These are phyloP conservation scores for Crocodylus rhombifer DNA, from an alignment of 2,797 vertebrate genomes.

Conservation along the genomic window DNA sequence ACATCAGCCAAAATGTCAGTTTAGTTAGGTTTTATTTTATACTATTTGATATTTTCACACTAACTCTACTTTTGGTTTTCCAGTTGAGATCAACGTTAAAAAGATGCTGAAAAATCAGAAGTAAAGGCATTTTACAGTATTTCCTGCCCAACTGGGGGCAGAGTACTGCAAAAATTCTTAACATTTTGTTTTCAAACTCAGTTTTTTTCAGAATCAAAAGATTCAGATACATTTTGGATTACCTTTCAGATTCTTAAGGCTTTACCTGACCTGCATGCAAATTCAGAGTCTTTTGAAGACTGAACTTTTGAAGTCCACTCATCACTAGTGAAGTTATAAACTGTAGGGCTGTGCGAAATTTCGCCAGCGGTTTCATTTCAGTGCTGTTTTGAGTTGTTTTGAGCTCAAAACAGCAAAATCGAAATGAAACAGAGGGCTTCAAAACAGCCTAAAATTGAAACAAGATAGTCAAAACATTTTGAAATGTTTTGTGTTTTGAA, in stretches of 20 bases:
- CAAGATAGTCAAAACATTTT: no score
- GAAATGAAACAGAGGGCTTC: no score
- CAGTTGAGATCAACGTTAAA: not conserved
- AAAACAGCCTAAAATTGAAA: no score
- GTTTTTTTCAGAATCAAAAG: not conserved
- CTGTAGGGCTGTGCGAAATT: no score
- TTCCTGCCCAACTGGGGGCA: not conserved
- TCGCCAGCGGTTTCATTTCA: no score
- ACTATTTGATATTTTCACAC: not conserved
- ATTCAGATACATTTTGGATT: not conserved
- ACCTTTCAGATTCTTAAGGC: not conserved
- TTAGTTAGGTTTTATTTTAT: not conserved
- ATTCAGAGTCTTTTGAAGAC: not conserved
- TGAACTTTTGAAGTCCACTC: not conserved
- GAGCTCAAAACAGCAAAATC: no score
- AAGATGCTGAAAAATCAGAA: not conserved
- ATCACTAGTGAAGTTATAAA: not conserved
- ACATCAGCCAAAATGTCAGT: not conserved
- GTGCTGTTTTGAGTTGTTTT: no score
- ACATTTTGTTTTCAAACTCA: not conserved
- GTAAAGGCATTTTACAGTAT: not conserved
- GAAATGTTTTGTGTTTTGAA: no score
- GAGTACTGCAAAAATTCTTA: not conserved
- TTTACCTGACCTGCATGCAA: not conserved
- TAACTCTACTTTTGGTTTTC: not conserved